phyloP scores from a whole-genome alignment of 1,140 invertebrate genomes.

The Idris sp. region DNA sequence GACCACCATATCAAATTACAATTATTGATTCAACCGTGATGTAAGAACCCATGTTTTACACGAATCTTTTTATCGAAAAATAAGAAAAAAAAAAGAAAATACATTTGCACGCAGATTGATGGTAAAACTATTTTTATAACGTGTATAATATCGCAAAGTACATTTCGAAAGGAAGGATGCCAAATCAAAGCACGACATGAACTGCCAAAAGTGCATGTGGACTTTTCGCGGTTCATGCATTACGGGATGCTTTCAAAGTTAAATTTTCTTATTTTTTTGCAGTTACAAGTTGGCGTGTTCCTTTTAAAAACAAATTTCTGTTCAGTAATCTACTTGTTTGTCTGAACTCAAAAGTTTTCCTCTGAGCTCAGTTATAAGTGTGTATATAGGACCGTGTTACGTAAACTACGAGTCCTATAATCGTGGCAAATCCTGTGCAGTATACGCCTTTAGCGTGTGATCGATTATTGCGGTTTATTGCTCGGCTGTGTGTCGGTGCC shows the following conservation, averaged over 20 bases:
- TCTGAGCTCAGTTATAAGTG: conserved; percentile 18
- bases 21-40: conserved; percentile 44
- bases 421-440: conserved; percentile 44
- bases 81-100: no score
- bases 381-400: conserved; percentile 51
- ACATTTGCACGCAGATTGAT: conserved; percentile 53
- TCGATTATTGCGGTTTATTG: conserved; percentile 58
- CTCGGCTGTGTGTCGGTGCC: conserved; percentile 44
- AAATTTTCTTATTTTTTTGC: no score
- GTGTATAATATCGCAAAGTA: conserved; percentile 54
- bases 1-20: conserved; percentile 51
- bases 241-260: conserved; percentile 26
- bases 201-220: conserved; percentile 1
- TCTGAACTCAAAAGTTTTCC: conserved; percentile 54
- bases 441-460: conserved; percentile 37
- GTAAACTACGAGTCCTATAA: conserved; percentile 45
- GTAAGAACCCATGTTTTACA: conserved; percentile 47
- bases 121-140: conserved; percentile 61
- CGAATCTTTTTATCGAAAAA: conserved; percentile 50
- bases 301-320: no score
- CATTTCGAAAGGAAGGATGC: conserved; percentile 44
- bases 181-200: conserved; percentile 43
- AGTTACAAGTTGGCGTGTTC: conserved; percentile 14
- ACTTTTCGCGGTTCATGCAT: conserved; percentile 8
- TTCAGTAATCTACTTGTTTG: conserved; percentile 53